Base-by-base conservation (phyloP, 2,888 invertebrate genomes). In the Papilio demoleus region DNA sequence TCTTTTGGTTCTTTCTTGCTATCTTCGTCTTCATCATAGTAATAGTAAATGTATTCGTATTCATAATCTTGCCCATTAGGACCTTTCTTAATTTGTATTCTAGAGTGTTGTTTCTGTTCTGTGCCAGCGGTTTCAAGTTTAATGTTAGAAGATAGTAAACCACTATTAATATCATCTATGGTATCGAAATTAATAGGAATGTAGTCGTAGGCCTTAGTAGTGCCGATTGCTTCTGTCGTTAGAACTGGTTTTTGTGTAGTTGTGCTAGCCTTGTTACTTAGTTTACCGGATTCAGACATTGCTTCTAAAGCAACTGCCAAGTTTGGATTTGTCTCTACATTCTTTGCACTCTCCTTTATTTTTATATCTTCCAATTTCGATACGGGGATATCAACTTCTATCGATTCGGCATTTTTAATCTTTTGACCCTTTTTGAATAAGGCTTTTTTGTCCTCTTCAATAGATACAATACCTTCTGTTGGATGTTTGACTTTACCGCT, bases 1-100 rank as follows among this genome's bases (percentile, higher is more conserved):
- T 85, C 85, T 53, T 85, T 83, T 34, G 79, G 79, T 12, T 86
- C 85, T 71, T 93, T 93, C 72, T 88, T 88, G 27, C n/a, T 74
- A 60, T 94, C 95, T 22, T 96, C 96, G 4, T 96, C 97, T 74
- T 97, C 97, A 77, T 97, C 97, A 77, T 97, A 96, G 78, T 97
- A 97, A 81, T 97, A 97, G 81, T 97, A 97, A 31, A 97, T 96
- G 81, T 97, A 97, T 83, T 97, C 97, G 80, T 97, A 97, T 84
- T 97, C 97, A 80, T 97, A 97, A 81, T 97, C 97, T 84, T 97
- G 96, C 1, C 97, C 97, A 79, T 97, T 97, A 1, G 97, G 97
- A 14, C 97, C 97, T 81, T 97, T 97, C 80, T 97, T 97, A 38
- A 97, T 95, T 93, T 97, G 95, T 75, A 96, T 95, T 70, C 96